Evolutionary conservation across 2,113 vertebrate species (phyloP).

Genomic region (Oceanodroma tethys): DNA sequence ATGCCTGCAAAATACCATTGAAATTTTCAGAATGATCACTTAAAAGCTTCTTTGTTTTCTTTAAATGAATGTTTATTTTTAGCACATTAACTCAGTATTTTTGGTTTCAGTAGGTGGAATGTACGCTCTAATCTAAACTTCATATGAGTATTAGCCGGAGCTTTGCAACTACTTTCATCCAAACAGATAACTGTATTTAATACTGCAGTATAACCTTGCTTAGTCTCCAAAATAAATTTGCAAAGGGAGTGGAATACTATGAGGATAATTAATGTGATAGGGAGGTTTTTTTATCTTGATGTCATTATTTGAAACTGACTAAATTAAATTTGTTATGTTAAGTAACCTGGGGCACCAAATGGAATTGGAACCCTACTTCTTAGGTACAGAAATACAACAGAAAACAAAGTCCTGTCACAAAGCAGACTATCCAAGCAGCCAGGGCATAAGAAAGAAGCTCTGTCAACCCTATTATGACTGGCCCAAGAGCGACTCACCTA

Average conservation of each 20-base stretch:
- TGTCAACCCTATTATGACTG: neutral
- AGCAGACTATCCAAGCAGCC: neutral
- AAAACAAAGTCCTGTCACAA: neutral
- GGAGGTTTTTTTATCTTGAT: neutral
- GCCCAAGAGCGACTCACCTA: neutral
- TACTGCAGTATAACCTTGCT: neutral
- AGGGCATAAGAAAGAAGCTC: neutral
- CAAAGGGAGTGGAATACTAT: neutral
- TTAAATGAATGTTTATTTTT: neutral
- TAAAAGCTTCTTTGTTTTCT: conserved; percentile 12
- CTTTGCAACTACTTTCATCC: neutral
- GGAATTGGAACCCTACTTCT: neutral
- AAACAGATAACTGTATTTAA: neutral
- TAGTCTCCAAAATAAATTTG: conserved; percentile 9
- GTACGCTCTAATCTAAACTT: neutral
- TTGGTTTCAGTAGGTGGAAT: neutral
- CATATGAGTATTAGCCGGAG: neutral
- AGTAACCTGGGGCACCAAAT: neutral
- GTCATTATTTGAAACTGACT: neutral
- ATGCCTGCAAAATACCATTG: neutral
- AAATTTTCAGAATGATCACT: neutral
- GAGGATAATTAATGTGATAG: neutral
- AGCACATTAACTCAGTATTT: neutral
- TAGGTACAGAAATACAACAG: neutral
- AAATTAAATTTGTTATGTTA: neutral